Evolutionary conservation across 2,113 vertebrate species (phyloP).

Genomic region (Genyomyrus donnyi): DNA sequence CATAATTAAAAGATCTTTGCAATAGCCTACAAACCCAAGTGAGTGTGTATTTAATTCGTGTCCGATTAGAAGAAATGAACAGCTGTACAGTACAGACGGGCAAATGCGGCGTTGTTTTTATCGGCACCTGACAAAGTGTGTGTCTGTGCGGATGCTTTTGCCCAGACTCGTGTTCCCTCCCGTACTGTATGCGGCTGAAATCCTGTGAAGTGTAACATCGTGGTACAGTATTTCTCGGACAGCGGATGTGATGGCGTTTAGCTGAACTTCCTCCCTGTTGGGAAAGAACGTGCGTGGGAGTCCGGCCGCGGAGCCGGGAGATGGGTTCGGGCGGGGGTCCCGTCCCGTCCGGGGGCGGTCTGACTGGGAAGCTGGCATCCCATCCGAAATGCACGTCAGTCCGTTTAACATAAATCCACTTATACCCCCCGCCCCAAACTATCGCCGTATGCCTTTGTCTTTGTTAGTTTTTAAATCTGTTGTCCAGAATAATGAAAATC

Average conservation of each 20-base stretch:
- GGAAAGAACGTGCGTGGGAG: background rate
- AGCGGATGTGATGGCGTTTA: background rate
- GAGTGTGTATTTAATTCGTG: background rate
- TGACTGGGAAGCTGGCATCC: background rate
- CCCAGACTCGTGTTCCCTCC: background rate
- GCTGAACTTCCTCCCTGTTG: background rate
- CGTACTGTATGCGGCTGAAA: background rate
- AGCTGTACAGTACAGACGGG: background rate
- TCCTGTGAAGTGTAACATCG: background rate
- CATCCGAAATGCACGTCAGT: background rate
- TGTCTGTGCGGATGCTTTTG: background rate
- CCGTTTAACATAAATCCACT: background rate
- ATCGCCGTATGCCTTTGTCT: background rate
- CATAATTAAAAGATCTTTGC: background rate
- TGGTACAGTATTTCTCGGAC: background rate
- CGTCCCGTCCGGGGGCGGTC: background rate
- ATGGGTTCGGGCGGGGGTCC: background rate
- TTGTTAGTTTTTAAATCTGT: background rate
- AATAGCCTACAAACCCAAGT: background rate
- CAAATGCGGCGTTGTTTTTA: background rate
- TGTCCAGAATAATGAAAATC: background rate
- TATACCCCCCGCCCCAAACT: background rate
- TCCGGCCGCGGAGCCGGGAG: background rate
- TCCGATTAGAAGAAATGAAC: background rate
- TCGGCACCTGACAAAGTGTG: background rate